Percentiles rank a stretch among this genome's conserved stretches.
Conservation (phyloP, 2,888 invertebrate genomes). For the Xestia sexstrigata region DNA sequence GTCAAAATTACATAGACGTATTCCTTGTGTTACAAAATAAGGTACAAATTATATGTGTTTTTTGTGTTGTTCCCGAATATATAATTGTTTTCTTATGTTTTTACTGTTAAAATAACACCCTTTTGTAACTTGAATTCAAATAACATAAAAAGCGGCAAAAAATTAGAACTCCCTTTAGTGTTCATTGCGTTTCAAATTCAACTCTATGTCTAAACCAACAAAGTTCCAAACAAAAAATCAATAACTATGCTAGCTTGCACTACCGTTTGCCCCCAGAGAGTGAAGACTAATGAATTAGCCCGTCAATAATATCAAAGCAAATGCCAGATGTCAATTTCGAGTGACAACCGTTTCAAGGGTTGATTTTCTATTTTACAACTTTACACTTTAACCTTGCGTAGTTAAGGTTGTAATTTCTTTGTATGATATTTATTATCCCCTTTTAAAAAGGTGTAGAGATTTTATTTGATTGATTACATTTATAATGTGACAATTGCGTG, state of each 20-base stretch:
- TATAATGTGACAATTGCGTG: conserved; percentile 83
- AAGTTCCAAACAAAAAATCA: conserved; percentile 16
- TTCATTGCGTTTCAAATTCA: background rate
- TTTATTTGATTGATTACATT: conserved; percentile 80
- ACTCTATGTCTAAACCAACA: background rate
- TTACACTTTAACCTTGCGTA: conserved; percentile 45
- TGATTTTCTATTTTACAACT: conserved; percentile 52
- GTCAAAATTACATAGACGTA: conserved; percentile 24
- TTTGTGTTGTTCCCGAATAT: background rate
- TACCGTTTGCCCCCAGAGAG: conserved; percentile 69
- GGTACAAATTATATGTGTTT: background rate
- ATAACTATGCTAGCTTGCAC: conserved; percentile 39
- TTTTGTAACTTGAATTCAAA: conserved; percentile 14
- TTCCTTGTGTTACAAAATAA: conserved; percentile 13
- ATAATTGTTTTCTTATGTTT: background rate
- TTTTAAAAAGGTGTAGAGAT: conserved; percentile 67
- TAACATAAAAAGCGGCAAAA: background rate
- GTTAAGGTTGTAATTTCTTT: conserved; percentile 61
- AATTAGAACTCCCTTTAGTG: background rate
- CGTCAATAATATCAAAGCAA: conserved; percentile 85
- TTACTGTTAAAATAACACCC: background rate
- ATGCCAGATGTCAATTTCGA: conserved; percentile 85
- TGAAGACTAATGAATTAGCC: conserved; percentile 83
- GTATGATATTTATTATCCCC: conserved; percentile 39
- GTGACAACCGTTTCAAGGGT: conserved; percentile 80